Evolutionary conservation across 2,888 invertebrate genomes (phyloP).

Genomic region (Anthophora plumipes): DNA sequence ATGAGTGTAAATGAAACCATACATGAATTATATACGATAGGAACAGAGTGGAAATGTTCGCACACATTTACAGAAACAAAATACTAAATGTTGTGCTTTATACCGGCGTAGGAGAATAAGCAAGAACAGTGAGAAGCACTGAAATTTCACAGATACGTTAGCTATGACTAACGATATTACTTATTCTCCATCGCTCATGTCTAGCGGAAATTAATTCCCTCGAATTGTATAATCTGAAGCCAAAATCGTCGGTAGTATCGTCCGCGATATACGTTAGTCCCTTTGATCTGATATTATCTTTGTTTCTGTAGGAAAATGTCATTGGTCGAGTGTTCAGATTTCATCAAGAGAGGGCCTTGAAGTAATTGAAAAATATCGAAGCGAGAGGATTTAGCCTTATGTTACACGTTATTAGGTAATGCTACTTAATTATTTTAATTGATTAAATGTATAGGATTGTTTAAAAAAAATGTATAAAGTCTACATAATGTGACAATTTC

Average conservation of each 20-base stretch:
- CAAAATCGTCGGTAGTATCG: slow-evolving; percentile 33
- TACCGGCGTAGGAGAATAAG: slow-evolving; percentile 7
- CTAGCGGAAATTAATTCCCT: slow-evolving; percentile 57
- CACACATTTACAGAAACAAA: slow-evolving; percentile 13
- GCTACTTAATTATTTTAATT: neutral
- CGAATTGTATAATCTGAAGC: slow-evolving; percentile 55
- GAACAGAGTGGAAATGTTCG: neutral
- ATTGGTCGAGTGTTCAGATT: neutral
- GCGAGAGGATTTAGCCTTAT: no score
- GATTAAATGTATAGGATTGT: neutral
- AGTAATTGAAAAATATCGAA: neutral
- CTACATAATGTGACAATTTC: neutral
- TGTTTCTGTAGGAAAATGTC: neutral
- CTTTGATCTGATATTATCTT: slow-evolving; percentile 44
- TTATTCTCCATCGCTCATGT: slow-evolving; percentile 37
- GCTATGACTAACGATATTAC: slow-evolving; percentile 42
- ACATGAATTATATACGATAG: slow-evolving; percentile 5
- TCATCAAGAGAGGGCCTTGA: neutral
- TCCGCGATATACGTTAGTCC: slow-evolving; percentile 12
- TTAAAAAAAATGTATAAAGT: neutral
- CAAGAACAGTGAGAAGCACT: slow-evolving; percentile 51
- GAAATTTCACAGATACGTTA: slow-evolving; percentile 49
- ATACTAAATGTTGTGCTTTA: slow-evolving; percentile 20
- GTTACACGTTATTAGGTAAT: neutral
- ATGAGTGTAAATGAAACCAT: slow-evolving; percentile 44